These are phyloP conservation scores for Myotis planiceps DNA, from an alignment of 2,797 vertebrate genomes.

Conservation along the genomic window DNA sequence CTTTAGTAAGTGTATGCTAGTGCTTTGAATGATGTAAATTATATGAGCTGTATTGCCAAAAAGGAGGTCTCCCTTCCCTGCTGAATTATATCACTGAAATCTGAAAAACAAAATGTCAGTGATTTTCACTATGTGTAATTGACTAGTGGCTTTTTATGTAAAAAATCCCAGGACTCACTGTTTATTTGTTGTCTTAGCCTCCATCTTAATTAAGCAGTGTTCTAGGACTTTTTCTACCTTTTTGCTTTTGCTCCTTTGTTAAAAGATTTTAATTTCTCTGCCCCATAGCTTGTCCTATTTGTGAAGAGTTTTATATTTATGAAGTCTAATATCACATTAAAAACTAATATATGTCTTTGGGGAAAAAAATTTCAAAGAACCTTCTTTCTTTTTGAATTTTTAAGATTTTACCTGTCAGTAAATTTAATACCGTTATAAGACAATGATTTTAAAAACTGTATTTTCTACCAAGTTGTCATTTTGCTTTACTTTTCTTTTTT, in stretches of 20 bases:
- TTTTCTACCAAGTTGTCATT: not conserved
- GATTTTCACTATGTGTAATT: not conserved
- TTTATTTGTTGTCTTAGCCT: not conserved
- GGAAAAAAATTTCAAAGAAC: not conserved
- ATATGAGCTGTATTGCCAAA: fast-evolving
- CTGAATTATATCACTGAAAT: not conserved
- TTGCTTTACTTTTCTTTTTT: not conserved
- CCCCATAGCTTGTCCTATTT: not conserved
- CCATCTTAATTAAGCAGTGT: not conserved
- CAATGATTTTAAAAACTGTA: not conserved
- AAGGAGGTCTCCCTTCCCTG: not conserved
- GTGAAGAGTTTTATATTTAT: not conserved
- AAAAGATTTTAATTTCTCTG: not conserved
- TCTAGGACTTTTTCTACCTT: not conserved
- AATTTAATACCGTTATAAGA: not conserved
- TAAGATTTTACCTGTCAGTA: not conserved
- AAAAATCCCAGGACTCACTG: not conserved
- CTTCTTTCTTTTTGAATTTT: not conserved
- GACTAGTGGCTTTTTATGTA: not conserved
- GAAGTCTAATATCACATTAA: not conserved
- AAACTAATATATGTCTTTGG: not conserved
- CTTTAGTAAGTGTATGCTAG: not conserved
- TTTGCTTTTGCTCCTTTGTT: not conserved
- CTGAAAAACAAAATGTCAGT: not conserved
- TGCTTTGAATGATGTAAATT: not conserved